Evolutionary conservation across 2,113 vertebrate genomes (phyloP), one percentile per base, ranked within the genome.

Genomic region (Reinhardtius hippoglossoides): DNA sequence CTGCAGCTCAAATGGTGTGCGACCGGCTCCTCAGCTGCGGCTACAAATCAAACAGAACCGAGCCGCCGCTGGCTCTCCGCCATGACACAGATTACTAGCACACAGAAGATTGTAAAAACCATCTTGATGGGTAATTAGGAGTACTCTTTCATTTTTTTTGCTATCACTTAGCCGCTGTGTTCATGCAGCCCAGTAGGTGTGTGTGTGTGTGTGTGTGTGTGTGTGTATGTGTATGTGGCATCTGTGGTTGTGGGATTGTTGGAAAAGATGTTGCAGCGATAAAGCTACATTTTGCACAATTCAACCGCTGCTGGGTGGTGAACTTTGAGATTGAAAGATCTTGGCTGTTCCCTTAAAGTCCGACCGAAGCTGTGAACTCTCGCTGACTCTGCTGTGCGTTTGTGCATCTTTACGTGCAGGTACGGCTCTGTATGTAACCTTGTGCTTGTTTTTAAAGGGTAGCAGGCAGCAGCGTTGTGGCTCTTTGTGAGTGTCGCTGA

Each of bases 91-190:
- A 93, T 91, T 88, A 85, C 87, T 91, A 81, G 87, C 89, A 84
- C 86, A 84, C 74, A 65, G 76, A 87, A 90, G 84, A 74, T 88
- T 90, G 91, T 94, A 87, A 92, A 89, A 94, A 89, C 85, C 89
- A 87, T 87, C 89, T 90, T 89, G 74, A 85, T 90, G 83, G 89
- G 86, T 93, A 89, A 93, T 94, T 94, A 91, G 88, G 82, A 89
- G 79, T 74, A 86, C 81, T 92, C 88, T 80, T 88, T 92, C 84
- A 88, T 89, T 31, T 82, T 56, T 42, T 42, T 77, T 79, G 81
- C 79, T 86, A 87, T 91, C 68, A 76, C 88, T 84, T 84, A 76
- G 42, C 80, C 44, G 76, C 56, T 2, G 71, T 35, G 35, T 60
- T 83, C n/a, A 23, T 67, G 58, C 50, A 40, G 78, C 52, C 10